Evolutionary conservation across 1,140 invertebrate species (phyloP).

Genomic region (Cylas formicarius): DNA sequence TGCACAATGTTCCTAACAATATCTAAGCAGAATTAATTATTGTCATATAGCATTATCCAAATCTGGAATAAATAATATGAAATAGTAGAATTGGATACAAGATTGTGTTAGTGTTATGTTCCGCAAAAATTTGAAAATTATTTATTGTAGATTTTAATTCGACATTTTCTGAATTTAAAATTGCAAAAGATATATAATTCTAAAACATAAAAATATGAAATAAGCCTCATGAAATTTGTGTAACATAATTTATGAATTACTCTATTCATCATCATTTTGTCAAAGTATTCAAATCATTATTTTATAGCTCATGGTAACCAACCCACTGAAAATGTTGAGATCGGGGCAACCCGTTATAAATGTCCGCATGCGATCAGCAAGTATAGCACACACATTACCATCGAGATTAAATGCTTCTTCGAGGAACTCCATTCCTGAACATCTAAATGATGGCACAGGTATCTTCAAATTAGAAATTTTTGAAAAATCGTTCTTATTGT

Average conservation of each 20-base stretch:
- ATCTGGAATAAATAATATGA: no score
- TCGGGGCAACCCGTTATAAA: constrained; percentile 54
- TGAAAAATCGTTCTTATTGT: neutral
- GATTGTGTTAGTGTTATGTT: no score
- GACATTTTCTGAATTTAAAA: constrained; percentile 4
- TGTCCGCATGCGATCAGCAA: constrained; percentile 33
- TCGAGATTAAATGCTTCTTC: constrained; percentile 20
- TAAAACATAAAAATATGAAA: no score
- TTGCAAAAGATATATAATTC: no score
- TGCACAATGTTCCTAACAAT: no score
- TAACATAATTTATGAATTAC: no score
- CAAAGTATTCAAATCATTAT: constrained; percentile 7
- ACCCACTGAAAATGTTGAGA: constrained; percentile 67
- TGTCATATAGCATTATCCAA: no score
- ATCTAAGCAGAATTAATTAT: no score
- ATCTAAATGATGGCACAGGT: constrained; percentile 33
- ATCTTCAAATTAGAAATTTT: neutral
- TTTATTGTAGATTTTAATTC: no score
- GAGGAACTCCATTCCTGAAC: constrained; percentile 33
- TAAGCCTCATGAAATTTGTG: no score
- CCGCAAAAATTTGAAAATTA: no score
- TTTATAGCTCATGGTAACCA: constrained; percentile 42
- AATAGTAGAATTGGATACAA: no score
- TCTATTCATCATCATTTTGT: neutral
- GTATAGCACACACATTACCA: constrained; percentile 29